These are phyloP conservation scores for Drosophila funebris DNA, from an alignment of 1,140 invertebrate genomes.

Conservation along the genomic window DNA sequence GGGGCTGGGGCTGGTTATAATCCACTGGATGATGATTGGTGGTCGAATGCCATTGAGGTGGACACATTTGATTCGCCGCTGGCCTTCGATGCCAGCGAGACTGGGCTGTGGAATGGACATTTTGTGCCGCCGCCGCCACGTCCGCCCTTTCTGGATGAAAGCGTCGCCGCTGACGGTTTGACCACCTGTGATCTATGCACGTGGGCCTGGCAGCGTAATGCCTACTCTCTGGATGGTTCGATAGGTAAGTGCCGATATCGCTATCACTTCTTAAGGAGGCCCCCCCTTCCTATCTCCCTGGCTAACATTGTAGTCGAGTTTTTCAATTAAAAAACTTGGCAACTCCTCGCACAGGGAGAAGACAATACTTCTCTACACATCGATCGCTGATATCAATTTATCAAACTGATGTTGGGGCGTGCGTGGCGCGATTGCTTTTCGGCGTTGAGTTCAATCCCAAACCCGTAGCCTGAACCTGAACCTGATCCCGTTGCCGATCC, in stretches of 20 bases:
- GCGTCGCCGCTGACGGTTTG: constrained; percentile 87
- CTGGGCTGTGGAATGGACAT: constrained; percentile 87
- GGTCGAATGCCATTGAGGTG: constrained; percentile 83
- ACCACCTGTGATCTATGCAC: constrained; percentile 90
- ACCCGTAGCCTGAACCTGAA: no score
- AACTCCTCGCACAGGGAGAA: constrained; percentile 41
- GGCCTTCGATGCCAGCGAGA: constrained; percentile 86
- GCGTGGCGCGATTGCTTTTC: constrained; percentile 79
- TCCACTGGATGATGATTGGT: constrained; percentile 77
- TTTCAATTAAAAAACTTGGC: constrained; percentile 72
- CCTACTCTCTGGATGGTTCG: constrained; percentile 82
- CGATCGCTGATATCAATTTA: constrained; percentile 82
- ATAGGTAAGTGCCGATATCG: constrained; percentile 68
- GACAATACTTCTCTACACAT: constrained; percentile 61
- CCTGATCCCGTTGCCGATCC: background rate
- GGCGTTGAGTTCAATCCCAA: constrained; percentile 34
- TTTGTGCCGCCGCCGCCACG: constrained; percentile 89
- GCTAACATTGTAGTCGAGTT: constrained; percentile 41
- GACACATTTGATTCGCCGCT: constrained; percentile 84
- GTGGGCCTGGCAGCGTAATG: constrained; percentile 86
- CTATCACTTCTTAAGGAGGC: background rate
- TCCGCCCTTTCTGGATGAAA: constrained; percentile 87
- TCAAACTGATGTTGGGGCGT: constrained; percentile 82
- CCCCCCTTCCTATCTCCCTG: no score
- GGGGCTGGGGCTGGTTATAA: constrained; percentile 52